Conservation (phyloP, 2,888 invertebrate genomes). For the Pomacea canaliculata region DNA sequence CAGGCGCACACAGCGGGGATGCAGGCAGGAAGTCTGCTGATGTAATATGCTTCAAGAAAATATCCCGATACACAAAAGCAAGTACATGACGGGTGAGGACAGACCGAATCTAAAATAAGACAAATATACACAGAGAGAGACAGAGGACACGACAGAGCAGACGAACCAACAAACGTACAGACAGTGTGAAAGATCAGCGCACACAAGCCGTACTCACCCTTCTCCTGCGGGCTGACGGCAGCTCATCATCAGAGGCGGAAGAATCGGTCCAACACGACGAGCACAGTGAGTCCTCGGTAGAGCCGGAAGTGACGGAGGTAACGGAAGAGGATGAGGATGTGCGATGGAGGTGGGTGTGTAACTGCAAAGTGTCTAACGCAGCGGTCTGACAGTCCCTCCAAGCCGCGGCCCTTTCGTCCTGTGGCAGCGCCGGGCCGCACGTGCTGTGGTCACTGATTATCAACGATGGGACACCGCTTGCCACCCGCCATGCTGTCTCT, state of each 20-base stretch:
- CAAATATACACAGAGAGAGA: too few species aligned
- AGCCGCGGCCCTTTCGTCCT: not conserved
- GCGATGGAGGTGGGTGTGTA: not conserved
- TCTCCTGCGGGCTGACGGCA: slow-evolving; percentile 10
- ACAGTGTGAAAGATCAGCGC: too few species aligned
- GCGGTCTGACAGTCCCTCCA: not conserved
- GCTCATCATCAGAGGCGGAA: slow-evolving; percentile 12
- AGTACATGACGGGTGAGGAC: too few species aligned
- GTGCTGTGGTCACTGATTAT: slow-evolving; percentile 35
- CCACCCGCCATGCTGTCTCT: not conserved
- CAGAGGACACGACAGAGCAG: too few species aligned
- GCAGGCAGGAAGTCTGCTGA: too few species aligned
- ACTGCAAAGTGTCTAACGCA: not conserved
- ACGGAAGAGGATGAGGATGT: slow-evolving; percentile 27
- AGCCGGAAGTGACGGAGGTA: slow-evolving; percentile 16
- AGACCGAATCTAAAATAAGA: too few species aligned
- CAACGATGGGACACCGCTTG: slow-evolving; percentile 24
- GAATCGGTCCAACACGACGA: slow-evolving; percentile 30
- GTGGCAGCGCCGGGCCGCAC: not conserved
- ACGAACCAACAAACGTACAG: too few species aligned
- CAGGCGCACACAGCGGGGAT: too few species aligned
- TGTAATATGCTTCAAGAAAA: too few species aligned
- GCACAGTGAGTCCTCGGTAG: slow-evolving; percentile 24
- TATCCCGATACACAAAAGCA: too few species aligned
- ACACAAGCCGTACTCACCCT: not conserved